Base-by-base conservation (phyloP, 2,113 vertebrate species). In the Zapus hudsonius region DNA sequence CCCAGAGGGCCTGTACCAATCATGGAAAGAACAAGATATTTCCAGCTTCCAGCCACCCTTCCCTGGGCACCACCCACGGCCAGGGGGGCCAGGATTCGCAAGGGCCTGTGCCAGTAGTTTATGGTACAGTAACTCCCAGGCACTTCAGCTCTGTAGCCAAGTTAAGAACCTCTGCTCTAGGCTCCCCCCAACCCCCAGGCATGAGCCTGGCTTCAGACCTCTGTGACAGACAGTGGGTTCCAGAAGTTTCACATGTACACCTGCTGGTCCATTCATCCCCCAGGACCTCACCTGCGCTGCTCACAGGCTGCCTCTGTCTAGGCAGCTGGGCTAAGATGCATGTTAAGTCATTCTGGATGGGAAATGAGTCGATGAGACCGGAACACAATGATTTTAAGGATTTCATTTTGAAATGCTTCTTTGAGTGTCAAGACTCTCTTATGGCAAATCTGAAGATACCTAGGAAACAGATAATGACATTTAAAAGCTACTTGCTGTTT, bases 401-500 rank as follows among this genome's bases (percentile, higher is more conserved):
- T 83, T 90, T 73, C 52, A 31, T 15, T 73, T 82, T 74, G 86
- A 91, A 61, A 84, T 38, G 42, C 47, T 86, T 64, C 47, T 86
- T 70, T 27, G 42, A 83, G 85, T 25, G 42, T 84, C 40, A 84
- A 63, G 52, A n/a, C 27, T 81, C 59, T 27, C 47, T 36, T 66
- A 59, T 4, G 25, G 13, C 11, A 85, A 85, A 78, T 87, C 22
- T 81, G 36, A 79, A 86, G 52, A 63, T 40, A 79, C 74, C 81
- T 72, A 61, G 85, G 69, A 85, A 89, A 91, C 5, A 70, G 42
- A 20, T 47, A 80, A 61, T 79, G 79, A 20, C 74, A 69, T 93
- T 89, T 84, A 70, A 73, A 92, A 91, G 83, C n/a, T 36, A 25
- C 67, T 84, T 89, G 61, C 23, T 87, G 29, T 27, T 90, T 89